Base-by-base conservation (phyloP, 2,113 vertebrate species). In the Echinops telfairi region DNA sequence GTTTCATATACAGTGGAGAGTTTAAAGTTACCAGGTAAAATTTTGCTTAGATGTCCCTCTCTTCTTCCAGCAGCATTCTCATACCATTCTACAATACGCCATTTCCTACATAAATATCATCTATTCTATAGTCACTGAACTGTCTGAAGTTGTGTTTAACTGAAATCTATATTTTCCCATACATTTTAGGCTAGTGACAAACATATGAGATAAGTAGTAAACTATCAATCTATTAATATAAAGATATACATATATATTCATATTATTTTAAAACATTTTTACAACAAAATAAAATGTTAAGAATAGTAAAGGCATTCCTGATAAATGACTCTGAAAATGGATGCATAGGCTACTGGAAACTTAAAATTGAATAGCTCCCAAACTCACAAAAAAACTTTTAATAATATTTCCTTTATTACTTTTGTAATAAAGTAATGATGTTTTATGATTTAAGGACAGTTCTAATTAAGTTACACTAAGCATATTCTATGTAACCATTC, bases 381-480 rank as follows among this genome's bases (percentile, higher is more conserved):
- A 90, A 33, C 8, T 23, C 14, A 77, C 8, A 0, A 40, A 22
- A 81, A 2, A 53, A 47, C 57, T 1, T 93, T 94, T 31, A 38
- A 75, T 20, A 40, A 16, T 27, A 66, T 47, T 94, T 3, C 23
- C 20, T 83, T 84, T 91, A 9, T 76, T 71, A 38, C 38, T 62
- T 6, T 92, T 25, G 23, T 64, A 77, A 23, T 78, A 83, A 94
- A 79, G n/a, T 58, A 75, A 57, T 86, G 47, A 19, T 79, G 92
- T 38, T 64, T 40, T 27, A 66, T 27, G 7, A 19, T 19, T 36
- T 73, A 66, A 66, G 64, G 29, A 66, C 6, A 68, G 5, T 11
- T 60, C 2, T 71, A 38, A 25, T 64, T 12, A 31, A 81, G 47
- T 90, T 83, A 53, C 83, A 83, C 78, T 29, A 43, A 62, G 8